These are phyloP conservation scores for Riparia riparia DNA, from an alignment of 2,113 vertebrate genomes.

Conservation along the genomic window DNA sequence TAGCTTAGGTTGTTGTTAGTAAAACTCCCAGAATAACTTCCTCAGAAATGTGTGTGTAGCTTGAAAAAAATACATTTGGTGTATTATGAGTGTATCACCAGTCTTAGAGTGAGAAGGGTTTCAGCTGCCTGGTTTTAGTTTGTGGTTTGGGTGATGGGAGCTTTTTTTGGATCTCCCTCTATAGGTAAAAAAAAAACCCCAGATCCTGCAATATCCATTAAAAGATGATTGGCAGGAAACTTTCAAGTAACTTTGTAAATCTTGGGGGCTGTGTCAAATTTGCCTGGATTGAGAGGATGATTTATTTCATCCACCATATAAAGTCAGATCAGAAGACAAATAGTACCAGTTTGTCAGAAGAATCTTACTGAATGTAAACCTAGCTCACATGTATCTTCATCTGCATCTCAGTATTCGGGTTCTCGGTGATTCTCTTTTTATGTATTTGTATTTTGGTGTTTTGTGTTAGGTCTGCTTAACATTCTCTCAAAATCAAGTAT, in stretches of 20 bases:
- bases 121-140: background rate
- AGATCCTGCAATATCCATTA: background rate
- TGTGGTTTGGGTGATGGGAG: background rate
- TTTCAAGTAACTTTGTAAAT: background rate
- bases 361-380: background rate
- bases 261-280: background rate
- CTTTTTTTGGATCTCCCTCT: background rate
- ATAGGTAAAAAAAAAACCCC: background rate
- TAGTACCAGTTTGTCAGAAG: background rate
- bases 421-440: background rate
- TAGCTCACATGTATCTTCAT: background rate
- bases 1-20: background rate
- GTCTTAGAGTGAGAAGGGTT: background rate
- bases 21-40: background rate
- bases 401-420: background rate
- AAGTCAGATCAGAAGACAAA: background rate
- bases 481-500: background rate
- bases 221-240: background rate
- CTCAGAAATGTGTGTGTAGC: background rate
- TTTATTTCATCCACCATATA: rapidly evolving
- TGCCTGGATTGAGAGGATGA: background rate
- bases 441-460: background rate
- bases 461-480: background rate
- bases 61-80: background rate
- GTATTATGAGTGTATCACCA: background rate